These are phyloP conservation scores for Microctonus aethiopoides DNA, from an alignment of 2,888 invertebrate species.

Conservation along the genomic window DNA sequence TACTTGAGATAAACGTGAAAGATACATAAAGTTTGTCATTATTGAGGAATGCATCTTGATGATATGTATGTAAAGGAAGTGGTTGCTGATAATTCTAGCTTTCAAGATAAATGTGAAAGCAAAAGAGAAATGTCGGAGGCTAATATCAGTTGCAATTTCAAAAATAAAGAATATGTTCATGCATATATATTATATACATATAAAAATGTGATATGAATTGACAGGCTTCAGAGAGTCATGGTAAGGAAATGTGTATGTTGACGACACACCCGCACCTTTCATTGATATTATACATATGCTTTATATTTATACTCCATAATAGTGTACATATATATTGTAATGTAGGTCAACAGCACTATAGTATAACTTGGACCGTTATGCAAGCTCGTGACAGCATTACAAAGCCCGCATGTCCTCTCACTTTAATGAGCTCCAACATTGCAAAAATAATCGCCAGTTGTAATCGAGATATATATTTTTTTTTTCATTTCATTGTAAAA, in stretches of 20 bases:
- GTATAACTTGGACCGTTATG: slow-evolving; percentile 25
- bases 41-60: background rate
- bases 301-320: background rate
- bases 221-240: background rate
- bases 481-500: background rate
- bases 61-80: background rate
- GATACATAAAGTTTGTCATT: background rate
- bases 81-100: background rate
- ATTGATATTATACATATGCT: background rate
- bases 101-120: background rate
- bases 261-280: background rate
- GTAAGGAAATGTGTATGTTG: background rate
- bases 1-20: background rate
- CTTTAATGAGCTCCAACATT: slow-evolving; percentile 31
- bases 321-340: background rate
- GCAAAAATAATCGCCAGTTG: slow-evolving; percentile 23
- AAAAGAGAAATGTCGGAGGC: background rate
- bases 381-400: slow-evolving; percentile 31
- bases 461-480: slow-evolving; percentile 7
- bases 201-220: background rate
- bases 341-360: slow-evolving; percentile 24
- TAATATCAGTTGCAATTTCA: background rate
- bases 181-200: background rate
- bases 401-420: slow-evolving; percentile 30
- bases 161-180: background rate